A percentile compares a stretch with the other conserved stretches of the same genome.
Evolutionary conservation across 2,113 vertebrate species (phyloP).

Genomic region (Enhydra lutris): DNA sequence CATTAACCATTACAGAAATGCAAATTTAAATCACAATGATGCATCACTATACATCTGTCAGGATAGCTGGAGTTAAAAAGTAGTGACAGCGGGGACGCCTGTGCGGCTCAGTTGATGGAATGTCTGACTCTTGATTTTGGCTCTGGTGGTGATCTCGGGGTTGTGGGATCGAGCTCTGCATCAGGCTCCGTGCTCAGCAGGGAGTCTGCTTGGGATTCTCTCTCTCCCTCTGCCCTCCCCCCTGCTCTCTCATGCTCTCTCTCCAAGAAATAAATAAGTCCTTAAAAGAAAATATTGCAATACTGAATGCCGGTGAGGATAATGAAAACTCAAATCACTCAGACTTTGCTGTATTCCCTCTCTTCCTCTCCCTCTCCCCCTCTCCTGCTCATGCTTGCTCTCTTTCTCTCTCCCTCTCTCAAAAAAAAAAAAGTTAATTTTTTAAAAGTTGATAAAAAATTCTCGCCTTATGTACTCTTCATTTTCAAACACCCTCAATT

Average conservation of each 20-base stretch:
- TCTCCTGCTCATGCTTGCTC: neutral
- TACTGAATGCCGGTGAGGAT: no score
- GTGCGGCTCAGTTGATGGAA: neutral
- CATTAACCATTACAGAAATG: neutral
- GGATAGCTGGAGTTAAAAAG: neutral
- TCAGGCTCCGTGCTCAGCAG: neutral
- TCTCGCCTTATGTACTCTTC: neutral
- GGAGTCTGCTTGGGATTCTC: neutral
- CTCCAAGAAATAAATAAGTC: neutral
- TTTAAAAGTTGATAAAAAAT: neutral
- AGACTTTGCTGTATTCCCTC: no score
- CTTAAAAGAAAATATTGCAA: no score
- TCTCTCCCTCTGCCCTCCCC: neutral
- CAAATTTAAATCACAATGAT: neutral
- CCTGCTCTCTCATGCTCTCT: neutral
- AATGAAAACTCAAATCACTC: no score
- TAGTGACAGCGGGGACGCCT: neutral
- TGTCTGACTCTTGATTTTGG: neutral
- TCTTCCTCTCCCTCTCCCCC: no score
- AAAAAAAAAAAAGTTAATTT: neutral
- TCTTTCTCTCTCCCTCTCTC: neutral
- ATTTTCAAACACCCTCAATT: neutral
- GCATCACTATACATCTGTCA: neutral
- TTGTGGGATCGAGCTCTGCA: neutral
- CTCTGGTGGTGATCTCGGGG: neutral